Evolutionary conservation across 2,113 vertebrate genomes (phyloP).

Genomic region (Mesocricetus auratus): DNA sequence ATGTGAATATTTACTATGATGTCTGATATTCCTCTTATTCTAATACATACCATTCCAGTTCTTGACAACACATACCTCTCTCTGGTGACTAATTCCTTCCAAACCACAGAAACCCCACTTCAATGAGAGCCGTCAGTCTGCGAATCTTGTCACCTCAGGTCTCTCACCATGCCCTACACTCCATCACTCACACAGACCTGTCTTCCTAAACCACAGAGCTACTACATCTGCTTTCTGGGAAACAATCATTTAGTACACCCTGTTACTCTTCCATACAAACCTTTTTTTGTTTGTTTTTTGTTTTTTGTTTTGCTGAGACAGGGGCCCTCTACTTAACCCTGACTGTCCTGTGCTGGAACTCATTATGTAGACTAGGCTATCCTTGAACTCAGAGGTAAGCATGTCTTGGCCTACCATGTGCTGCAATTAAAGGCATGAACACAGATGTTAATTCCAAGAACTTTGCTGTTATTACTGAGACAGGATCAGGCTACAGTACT

Average conservation of each 20-base stretch:
- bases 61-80: background rate
- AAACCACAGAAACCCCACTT: background rate
- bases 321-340: background rate
- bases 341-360: background rate
- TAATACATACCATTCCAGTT: background rate
- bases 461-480: background rate
- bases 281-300: background rate
- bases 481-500: background rate
- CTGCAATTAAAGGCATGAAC: background rate
- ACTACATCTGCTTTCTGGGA: background rate
- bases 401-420: background rate
- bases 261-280: background rate
- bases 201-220: conserved; percentile 15
- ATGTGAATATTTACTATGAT: background rate
- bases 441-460: background rate
- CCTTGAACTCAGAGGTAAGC: background rate
- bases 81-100: background rate
- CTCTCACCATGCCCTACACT: background rate
- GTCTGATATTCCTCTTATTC: background rate
- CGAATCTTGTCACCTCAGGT: background rate
- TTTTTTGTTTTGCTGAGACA: background rate
- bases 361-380: background rate
- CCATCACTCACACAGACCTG: background rate
- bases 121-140: too few relatives aligned
- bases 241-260: background rate